Evolutionary conservation across 2,113 vertebrate species (phyloP), one percentile per base, ranked within the genome.

Genomic region (Labeo catla): DNA sequence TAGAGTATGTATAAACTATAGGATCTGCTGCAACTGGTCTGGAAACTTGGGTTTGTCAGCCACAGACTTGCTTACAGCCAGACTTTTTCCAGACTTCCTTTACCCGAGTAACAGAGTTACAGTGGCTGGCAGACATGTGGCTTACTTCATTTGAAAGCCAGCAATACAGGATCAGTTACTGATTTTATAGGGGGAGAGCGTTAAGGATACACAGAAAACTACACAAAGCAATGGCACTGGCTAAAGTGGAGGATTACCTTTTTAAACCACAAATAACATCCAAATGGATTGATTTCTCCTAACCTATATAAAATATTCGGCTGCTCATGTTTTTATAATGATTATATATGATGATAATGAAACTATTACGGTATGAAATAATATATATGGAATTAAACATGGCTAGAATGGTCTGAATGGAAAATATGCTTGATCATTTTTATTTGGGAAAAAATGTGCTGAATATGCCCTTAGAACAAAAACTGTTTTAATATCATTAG

Each of bases 1-100:
- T 39, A 43, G 3, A 70, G 28, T 72, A 72, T 72, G 21, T 23
- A 23, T 63, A 43, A 72, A 72, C 16, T 43, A 4, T 19, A 72
- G 4, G 76, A 79, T 43, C 52, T 61, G 54, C 28, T 79, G 52
- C 59, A 79, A 79, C 76, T 36, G 16, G 39, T 61, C 76, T 59
- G 76, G 7, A 65, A 39, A 54, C 43, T 45, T 76, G 68, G 21
- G 45, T 63, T 86, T 45, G 68, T 49, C 73, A 84, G 76, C 23
- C 76, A 52, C 81, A 81, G 87, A 86, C 68, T 13, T 68, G 76
- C 45, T 39, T 76, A 15, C 80, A 84, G 68, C 57, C 76, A 68
- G 23, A 57, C 79, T 36, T 28, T 88, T 86, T 84, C 76, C 85
- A 88, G 87, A 88, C 85, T 74, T 86, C 85, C 87, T 84, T 88